phyloP scores from a whole-genome alignment of 2,888 invertebrate genomes.

The Hypomecis atomaria region DNA sequence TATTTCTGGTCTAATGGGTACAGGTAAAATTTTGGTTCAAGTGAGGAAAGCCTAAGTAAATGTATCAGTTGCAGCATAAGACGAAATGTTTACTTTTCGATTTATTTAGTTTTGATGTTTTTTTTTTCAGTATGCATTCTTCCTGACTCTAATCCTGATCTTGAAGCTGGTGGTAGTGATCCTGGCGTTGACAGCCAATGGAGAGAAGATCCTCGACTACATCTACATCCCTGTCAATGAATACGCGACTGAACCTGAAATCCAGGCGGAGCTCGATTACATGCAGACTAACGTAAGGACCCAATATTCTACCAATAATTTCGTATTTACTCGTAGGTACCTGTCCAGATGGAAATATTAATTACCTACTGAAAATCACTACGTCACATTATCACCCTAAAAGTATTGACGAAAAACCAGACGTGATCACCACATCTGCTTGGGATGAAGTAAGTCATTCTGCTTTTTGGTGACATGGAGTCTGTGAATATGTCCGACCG shows the following conservation, averaged over 20 bases:
- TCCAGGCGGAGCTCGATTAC: slow-evolving; percentile 65
- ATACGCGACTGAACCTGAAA: slow-evolving; percentile 65
- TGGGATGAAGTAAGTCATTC: background rate
- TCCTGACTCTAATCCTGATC: slow-evolving; percentile 64
- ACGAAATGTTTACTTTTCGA: too few species aligned
- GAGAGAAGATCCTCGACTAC: slow-evolving; percentile 51
- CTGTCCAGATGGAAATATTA: too few species aligned
- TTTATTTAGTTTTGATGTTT: background rate
- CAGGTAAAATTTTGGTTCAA: too few species aligned
- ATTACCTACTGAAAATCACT: too few species aligned
- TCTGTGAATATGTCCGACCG: too few species aligned
- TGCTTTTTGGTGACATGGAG: too few species aligned
- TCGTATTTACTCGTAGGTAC: background rate
- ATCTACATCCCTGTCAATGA: slow-evolving; percentile 62
- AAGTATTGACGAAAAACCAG: too few species aligned
- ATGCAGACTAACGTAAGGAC: slow-evolving; percentile 66
- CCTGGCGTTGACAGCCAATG: slow-evolving; percentile 64
- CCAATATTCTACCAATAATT: background rate
- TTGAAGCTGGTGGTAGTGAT: slow-evolving; percentile 68
- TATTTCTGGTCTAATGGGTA: too few species aligned
- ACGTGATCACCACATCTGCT: background rate
- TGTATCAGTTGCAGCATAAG: background rate
- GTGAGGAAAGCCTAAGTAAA: too few species aligned
- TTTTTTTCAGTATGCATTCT: slow-evolving; percentile 70
- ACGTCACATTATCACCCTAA: too few species aligned